Evolutionary conservation across 2,797 vertebrate genomes (phyloP).

Genomic region (Threskiornis aethiopicus): DNA sequence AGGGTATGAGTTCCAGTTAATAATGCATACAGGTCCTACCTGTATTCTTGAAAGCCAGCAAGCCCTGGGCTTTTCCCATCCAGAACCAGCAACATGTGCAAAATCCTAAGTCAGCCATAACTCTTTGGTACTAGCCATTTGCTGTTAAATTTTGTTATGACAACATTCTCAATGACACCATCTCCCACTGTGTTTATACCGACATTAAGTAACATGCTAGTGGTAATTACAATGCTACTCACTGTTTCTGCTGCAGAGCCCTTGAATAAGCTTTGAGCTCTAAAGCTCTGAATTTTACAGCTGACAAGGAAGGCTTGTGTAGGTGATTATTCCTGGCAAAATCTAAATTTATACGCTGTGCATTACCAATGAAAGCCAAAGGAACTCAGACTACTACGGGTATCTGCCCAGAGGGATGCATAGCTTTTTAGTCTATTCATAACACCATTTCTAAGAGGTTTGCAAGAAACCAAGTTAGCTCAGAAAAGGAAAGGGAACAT

Average conservation of each 20-base stretch:
- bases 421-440: background rate
- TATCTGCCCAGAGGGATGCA: background rate
- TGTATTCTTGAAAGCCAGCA: background rate
- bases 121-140: background rate
- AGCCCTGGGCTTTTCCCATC: background rate
- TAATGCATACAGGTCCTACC: background rate
- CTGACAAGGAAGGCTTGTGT: background rate
- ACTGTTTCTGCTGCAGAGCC: background rate
- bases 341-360: background rate
- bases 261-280: background rate
- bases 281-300: background rate
- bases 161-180: background rate
- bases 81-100: background rate
- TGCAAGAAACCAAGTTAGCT: background rate
- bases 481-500: background rate
- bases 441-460: background rate
- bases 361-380: background rate
- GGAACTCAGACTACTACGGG: background rate
- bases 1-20: background rate
- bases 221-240: background rate
- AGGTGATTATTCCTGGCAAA: constrained; percentile 13
- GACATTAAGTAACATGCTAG: background rate
- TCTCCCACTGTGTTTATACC: background rate
- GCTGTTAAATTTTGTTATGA: background rate
- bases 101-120: background rate